Base-by-base conservation (phyloP, 2,888 invertebrate genomes). In the Anthophora plumipes region DNA sequence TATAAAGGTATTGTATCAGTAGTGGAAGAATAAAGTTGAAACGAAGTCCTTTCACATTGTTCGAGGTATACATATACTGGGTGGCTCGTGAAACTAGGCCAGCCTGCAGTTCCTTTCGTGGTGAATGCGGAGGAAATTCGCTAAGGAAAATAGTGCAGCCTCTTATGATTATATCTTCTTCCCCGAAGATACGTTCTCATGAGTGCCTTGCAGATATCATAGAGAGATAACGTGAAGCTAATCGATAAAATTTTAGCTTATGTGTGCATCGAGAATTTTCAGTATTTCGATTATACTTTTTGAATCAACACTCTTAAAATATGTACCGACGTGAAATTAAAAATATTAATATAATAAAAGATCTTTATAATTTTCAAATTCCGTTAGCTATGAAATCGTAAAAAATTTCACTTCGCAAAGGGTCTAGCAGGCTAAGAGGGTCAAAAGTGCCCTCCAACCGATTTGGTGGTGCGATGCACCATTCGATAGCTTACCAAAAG, bases 11-110 rank as follows among this genome's bases (percentile, higher is more conserved):
- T 43, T n/a, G 25, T 37, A 57, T 52, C 66, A n/a, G 22, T 12
- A 59, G 46, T 46, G n/a, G 61, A 61, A 25, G 68, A 57, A 46
- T 8, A n/a, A 68, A 57, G 68, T 43, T 68, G 68, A 68, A 43
- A 55, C 55, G 11, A 37, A 57, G 57, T 68, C 68, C 57, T 57
- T 68, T 68, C 68, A 57, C 68, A 46, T 68, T 68, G 68, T 68
- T 57, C 46, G 68, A 57, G 46, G 31, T 57, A 46, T 37, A 37
- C 37, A 11, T 31, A 6, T 66, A 39, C 37, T 46, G 68, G 68
- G 31, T 14, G 20, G 17, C 57, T 46, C 31, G 68, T 7, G 68
- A 46, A 68, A 68, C 57, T 69, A 69, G 68, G 57, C 68, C 68
- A 69, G 68, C 1, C 68, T 48, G 31, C 37, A 22, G 46, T 48